A percentile compares a stretch with the other conserved stretches of the same genome.
Conservation (phyloP, 1,140 invertebrate species). For the Sinella curviseta region DNA sequence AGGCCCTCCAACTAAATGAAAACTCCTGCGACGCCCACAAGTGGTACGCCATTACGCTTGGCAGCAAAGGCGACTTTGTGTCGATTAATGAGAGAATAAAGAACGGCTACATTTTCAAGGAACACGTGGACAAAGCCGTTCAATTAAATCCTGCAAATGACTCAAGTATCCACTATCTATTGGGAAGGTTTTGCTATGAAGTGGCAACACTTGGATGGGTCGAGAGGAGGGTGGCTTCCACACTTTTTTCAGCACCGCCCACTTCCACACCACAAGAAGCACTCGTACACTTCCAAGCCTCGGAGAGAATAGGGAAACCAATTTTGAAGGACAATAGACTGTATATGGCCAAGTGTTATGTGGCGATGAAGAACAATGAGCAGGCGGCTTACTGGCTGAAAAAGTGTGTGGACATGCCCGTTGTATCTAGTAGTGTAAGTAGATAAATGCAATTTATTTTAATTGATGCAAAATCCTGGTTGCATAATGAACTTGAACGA, state of each 20-base stretch:
- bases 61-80: conserved; percentile 63
- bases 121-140: conserved; percentile 71
- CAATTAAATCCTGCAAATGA: conserved; percentile 65
- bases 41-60: conserved; percentile 76
- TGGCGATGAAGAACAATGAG: conserved; percentile 60
- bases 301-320: conserved; percentile 63
- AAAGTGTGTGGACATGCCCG: conserved; percentile 55
- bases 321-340: conserved; percentile 70
- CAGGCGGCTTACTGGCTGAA: conserved; percentile 64
- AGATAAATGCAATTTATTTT: conserved; percentile 37
- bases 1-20: conserved; percentile 61
- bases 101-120: conserved; percentile 68
- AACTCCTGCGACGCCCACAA: conserved; percentile 69
- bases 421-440: conserved; percentile 57
- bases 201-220: conserved; percentile 66
- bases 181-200: conserved; percentile 71
- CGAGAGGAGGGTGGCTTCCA: conserved; percentile 70
- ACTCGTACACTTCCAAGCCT: conserved; percentile 64
- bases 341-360: conserved; percentile 69
- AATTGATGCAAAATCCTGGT: not conserved
- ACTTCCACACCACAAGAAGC: conserved; percentile 67
- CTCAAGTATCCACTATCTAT: conserved; percentile 66
- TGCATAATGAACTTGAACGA: not conserved
- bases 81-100: conserved; percentile 68
- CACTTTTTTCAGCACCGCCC: conserved; percentile 69